Evolutionary conservation across 2,797 vertebrate genomes (phyloP), one percentile per base, ranked within the genome.

Genomic region (Pempheris klunzingeri): DNA sequence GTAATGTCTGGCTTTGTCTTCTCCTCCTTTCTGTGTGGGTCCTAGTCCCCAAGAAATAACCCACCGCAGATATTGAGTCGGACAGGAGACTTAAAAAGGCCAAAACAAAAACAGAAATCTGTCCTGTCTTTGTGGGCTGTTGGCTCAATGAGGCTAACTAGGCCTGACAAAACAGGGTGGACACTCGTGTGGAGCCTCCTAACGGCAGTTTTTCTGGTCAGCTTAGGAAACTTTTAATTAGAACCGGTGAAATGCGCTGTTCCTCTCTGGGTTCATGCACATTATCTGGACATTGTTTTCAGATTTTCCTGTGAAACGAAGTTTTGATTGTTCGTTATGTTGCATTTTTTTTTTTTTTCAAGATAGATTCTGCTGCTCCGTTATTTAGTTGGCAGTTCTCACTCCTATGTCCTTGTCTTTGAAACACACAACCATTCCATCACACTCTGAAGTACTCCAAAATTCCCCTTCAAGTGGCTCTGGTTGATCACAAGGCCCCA

Each of bases 401-500:
- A 1, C 53, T 68, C 17, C 14, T 50, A 12, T 68, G 26, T 57
- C 39, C 14, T 62, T 50, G 34, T 64, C 14, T 63, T 64, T 22
- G 53, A 73, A 50, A 41, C 49, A 28, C 43, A 36, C 49, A 74
- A 38, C 55, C 53, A 34, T 86, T 84, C 72, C 66, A 43, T 69
- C 71, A 49, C 76, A 52, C 49, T 53, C 62, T 73, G 38, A 80
- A 84, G 73, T 61, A 22, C 57, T 46, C 36, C 3, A 0, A 78
- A 82, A 71, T 22, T 49, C 61, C 30, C 43, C 47, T 65, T 61
- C 4, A 47, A 78, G 65, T 82, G 82, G 59, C 65, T 82, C 54
- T 39, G 53, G 58, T 79, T 80, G 74, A 80, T 87, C 74, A 70
- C 0, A n/a, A 72, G 65, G 36, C 15, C 34, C 54, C 77, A 53